Conservation (phyloP, 2,888 invertebrate species). For the Idaea straminata region DNA sequence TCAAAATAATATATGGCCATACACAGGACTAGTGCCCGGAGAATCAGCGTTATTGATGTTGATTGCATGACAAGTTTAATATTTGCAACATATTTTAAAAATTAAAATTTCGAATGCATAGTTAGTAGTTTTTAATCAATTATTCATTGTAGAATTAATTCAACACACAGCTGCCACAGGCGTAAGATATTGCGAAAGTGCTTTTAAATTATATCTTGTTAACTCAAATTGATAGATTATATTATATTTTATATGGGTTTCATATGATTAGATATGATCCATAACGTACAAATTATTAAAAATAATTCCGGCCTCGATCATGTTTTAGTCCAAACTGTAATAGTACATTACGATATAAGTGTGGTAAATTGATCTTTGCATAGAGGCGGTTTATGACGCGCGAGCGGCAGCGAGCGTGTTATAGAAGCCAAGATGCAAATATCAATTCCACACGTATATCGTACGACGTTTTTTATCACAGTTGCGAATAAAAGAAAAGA, state of each 20-base stretch:
- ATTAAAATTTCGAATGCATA: conserved; percentile 40
- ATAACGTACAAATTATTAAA: neutral
- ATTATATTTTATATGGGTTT: conserved; percentile 4
- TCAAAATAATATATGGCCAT: conserved; percentile 28
- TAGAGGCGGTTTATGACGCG: too few relatives aligned
- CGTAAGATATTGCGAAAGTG: conserved; percentile 11
- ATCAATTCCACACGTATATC: too few relatives aligned
- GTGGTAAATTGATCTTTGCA: too few relatives aligned
- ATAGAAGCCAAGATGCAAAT: too few relatives aligned
- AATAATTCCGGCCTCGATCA: conserved; percentile 10
- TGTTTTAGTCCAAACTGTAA: conserved; percentile 1
- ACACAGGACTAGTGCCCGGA: conserved; percentile 37
- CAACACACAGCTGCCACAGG: conserved; percentile 11
- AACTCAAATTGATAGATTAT: neutral
- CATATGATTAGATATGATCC: neutral
- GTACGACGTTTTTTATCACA: too few relatives aligned
- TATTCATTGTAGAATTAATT: conserved; percentile 32
- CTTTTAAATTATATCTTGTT: conserved; percentile 4
- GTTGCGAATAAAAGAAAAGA: too few relatives aligned
- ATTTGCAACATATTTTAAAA: conserved; percentile 36
- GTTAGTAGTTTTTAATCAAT: conserved; percentile 32
- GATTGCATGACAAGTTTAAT: conserved; percentile 57
- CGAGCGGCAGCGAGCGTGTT: too few relatives aligned
- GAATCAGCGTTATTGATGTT: conserved; percentile 48
- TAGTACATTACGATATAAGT: too few relatives aligned